Base-by-base conservation (phyloP, 2,797 vertebrate species). In the Avahi laniger region DNA sequence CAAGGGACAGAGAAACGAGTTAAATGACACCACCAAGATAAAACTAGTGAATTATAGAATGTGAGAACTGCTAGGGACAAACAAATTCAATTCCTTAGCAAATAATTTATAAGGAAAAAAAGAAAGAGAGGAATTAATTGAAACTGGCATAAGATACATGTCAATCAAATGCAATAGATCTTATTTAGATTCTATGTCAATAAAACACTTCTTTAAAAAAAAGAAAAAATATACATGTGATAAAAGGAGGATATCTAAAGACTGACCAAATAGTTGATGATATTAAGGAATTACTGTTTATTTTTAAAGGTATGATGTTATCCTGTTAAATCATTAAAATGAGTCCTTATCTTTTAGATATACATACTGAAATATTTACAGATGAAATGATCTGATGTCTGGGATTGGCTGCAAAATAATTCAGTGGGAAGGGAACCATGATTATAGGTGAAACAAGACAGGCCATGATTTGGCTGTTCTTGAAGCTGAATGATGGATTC, bases 171-270 rank as follows among this genome's bases (percentile, higher is more conserved):
- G 24, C 46, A 59, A 12, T n/a, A 76, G 41, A 83, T 35, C 33
- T 93, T 94, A 82, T 79, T 93, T 94, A 24, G 35, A 46, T 85
- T 46, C 50, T 91, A 70, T 91, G 91, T 96, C 94, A 91, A 72
- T 82, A 80, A 94, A 48, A 4, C 48, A 57, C 57, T 33, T 73
- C 38, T 59, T 86, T 5, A 28, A 59, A 59, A 59, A 59, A 43
- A 43, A 43, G 28, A 7, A 65, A 54, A 89, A 75, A 33, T 67
- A 48, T 35, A 43, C 22, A 59, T 76, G 43, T 70, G 30, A 52
- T 52, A 91, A 95, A 95, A 94, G 46, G 10, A 91, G 13, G 41
- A 1, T 93, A 80, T 65, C 59, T 89, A 50, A 93, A 86, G 28
- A 83, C 33, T 63, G 33, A 52, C 38, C 26, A 92, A 92, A 90